phyloP scores from a whole-genome alignment of 1,140 invertebrate genomes.

The Panagrolaimus sp. region DNA sequence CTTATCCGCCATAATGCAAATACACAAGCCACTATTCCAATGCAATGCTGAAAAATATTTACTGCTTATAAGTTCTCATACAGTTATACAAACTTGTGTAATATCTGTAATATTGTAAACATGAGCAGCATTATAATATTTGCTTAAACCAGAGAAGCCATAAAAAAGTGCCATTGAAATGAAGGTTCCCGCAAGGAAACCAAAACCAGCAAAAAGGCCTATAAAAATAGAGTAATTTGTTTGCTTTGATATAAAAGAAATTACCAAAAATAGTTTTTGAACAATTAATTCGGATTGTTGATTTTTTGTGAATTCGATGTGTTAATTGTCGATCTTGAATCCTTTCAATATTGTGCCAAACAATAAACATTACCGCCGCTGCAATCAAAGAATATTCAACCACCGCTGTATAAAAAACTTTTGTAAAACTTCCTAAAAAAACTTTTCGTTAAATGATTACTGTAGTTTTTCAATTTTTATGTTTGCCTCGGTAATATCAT shows the following conservation, averaged over 20 bases:
- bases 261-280: neutral
- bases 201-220: constrained; percentile 53
- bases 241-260: neutral
- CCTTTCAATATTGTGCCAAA: constrained; percentile 52
- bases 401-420: too few relatives aligned
- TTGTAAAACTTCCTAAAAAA: too few relatives aligned
- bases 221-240: constrained; percentile 26
- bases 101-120: constrained; percentile 56
- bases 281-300: constrained; percentile 56
- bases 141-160: constrained; percentile 44
- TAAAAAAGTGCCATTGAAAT: constrained; percentile 56
- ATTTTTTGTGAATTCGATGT: constrained; percentile 17
- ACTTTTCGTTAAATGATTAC: too few relatives aligned
- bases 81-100: too few relatives aligned
- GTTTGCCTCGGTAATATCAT: too few relatives aligned
- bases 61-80: too few relatives aligned
- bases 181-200: constrained; percentile 53
- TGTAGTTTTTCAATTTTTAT: too few relatives aligned
- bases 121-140: constrained; percentile 39
- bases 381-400: too few relatives aligned
- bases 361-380: constrained; percentile 47
- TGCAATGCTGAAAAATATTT: constrained; percentile 38
- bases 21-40: constrained; percentile 48
- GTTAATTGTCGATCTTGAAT: neutral
- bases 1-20: constrained; percentile 45